Conservation (phyloP, 2,888 invertebrate genomes). For the Ectemnius cavifrons region DNA sequence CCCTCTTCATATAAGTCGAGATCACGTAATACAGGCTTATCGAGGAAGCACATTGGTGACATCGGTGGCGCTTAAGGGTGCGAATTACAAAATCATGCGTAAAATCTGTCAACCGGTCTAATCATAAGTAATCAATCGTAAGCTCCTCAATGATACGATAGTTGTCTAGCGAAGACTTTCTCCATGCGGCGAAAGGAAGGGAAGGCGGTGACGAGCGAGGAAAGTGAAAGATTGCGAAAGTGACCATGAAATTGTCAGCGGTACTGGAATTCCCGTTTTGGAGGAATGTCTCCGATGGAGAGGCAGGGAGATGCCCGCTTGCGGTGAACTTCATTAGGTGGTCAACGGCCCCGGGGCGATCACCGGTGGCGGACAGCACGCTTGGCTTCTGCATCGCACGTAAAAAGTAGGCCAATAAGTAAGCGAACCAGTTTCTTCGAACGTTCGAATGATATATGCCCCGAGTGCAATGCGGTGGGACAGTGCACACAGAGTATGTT, state of each 20-base stretch:
- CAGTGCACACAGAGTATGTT: constrained; percentile 6
- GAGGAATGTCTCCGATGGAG: constrained; percentile 24
- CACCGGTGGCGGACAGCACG: constrained; percentile 29
- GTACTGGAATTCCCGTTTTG: constrained; percentile 17
- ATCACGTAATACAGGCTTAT: too few relatives aligned
- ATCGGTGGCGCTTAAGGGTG: too few relatives aligned
- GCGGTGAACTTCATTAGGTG: constrained; percentile 40
- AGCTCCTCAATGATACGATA: too few relatives aligned
- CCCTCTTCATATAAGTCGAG: too few relatives aligned
- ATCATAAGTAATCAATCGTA: too few relatives aligned
- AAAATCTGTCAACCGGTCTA: too few relatives aligned
- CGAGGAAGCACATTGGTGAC: too few relatives aligned
- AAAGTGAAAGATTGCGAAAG: constrained; percentile 5
- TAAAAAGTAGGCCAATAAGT: constrained; percentile 71
- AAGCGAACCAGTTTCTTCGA: constrained; percentile 67
- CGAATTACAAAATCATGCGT: too few relatives aligned
- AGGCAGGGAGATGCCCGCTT: constrained; percentile 14
- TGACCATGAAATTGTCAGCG: constrained; percentile 21
- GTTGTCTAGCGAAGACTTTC: too few relatives aligned
- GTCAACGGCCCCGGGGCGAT: constrained; percentile 45
- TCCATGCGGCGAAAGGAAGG: too few relatives aligned
- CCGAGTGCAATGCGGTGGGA: constrained; percentile 32
- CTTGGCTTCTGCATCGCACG: constrained; percentile 36
- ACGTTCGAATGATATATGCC: constrained; percentile 62
- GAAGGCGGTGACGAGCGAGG: neutral